Percentiles rank a stretch among this genome's conserved stretches.
Conservation (phyloP, 2,888 invertebrate genomes). For the Agonopterix subpropinquella region DNA sequence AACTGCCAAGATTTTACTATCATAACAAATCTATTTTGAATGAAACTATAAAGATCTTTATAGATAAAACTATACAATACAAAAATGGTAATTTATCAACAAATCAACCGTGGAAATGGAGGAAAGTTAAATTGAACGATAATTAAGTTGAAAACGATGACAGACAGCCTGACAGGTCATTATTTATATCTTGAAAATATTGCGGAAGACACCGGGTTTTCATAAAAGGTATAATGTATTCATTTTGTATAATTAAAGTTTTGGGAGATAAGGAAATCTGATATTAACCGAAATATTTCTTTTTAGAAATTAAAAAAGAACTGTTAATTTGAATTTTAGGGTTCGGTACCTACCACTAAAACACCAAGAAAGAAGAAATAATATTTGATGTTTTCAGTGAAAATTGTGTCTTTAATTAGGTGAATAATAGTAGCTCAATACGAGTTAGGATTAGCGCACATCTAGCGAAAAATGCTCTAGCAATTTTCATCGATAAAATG, state of each 20-base stretch:
- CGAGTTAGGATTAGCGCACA: too few species aligned
- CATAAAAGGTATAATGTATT: slow-evolving; percentile 37
- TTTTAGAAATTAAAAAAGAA: slow-evolving; percentile 11
- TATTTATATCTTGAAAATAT: slow-evolving; percentile 31
- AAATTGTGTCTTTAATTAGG: too few species aligned
- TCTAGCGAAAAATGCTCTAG: too few species aligned
- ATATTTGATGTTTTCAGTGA: too few species aligned
- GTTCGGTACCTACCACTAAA: too few species aligned
- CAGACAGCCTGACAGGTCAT: slow-evolving; percentile 28
- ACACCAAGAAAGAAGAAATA: too few species aligned
- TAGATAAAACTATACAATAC: background rate
- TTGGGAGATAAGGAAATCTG: slow-evolving; percentile 21
- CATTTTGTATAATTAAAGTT: slow-evolving; percentile 36
- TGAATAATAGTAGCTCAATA: too few species aligned
- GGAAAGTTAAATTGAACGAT: slow-evolving; percentile 24
- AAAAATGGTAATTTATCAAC: slow-evolving; percentile 1
- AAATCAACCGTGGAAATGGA: background rate
- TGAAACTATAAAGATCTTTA: background rate
- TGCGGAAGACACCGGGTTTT: slow-evolving; percentile 20
- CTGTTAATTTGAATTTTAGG: background rate
- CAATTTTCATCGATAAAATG: too few species aligned
- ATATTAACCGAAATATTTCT: slow-evolving; percentile 1
- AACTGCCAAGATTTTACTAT: slow-evolving; percentile 2
- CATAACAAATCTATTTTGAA: background rate
- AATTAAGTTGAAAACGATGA: slow-evolving; percentile 30